Conservation (phyloP, 2,888 invertebrate species). For the Heliconius erato region DNA sequence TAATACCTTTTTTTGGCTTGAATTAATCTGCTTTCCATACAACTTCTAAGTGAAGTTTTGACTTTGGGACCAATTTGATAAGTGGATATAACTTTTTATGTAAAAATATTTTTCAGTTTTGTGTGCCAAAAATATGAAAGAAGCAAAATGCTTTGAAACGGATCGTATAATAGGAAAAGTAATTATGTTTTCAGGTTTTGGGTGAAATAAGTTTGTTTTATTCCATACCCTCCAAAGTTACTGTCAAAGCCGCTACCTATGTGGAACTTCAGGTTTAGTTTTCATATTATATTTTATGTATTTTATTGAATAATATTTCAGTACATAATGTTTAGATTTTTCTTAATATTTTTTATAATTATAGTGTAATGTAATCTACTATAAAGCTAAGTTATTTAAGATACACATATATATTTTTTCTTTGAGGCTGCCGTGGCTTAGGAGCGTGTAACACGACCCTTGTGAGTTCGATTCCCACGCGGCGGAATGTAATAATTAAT, state of each 20-base stretch:
- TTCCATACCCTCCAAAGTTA: slow-evolving; percentile 81
- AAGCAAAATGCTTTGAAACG: neutral
- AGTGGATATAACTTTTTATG: slow-evolving; percentile 7
- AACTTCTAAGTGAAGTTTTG: slow-evolving; percentile 16
- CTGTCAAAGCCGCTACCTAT: slow-evolving; percentile 80
- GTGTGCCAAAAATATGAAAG: slow-evolving; percentile 3
- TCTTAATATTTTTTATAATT: too few relatives aligned
- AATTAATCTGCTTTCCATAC: neutral
- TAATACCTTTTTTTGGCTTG: neutral
- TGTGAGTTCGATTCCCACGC: too few relatives aligned
- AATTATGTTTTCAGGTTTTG: slow-evolving; percentile 66
- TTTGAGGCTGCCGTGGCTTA: too few relatives aligned
- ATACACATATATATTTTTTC: neutral
- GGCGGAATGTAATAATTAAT: too few relatives aligned
- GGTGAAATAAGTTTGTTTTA: slow-evolving; percentile 80
- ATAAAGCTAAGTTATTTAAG: neutral
- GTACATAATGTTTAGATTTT: neutral
- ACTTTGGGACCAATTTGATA: slow-evolving; percentile 20
- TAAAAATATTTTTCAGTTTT: slow-evolving; percentile 8
- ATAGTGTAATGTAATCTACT: too few relatives aligned
- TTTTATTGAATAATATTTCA: neutral
- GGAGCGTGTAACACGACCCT: too few relatives aligned
- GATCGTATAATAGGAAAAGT: neutral
- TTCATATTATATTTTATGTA: neutral
- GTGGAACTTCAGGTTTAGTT: slow-evolving; percentile 76